Conservation (phyloP, 2,113 vertebrate genomes). For the Thunnus maccoyii region DNA sequence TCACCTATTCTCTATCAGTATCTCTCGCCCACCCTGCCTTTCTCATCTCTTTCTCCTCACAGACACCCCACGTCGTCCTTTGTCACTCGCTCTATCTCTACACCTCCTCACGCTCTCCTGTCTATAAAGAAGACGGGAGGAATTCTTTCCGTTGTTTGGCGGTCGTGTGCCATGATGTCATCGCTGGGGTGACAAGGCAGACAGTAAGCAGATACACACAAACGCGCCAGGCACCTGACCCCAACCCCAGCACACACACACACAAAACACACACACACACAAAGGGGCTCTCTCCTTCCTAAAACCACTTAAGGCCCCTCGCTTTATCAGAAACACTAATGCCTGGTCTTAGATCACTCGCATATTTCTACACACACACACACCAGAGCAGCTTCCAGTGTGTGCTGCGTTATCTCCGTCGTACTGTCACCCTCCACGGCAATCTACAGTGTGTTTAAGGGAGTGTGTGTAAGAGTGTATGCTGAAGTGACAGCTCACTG, state of each 20-base stretch:
- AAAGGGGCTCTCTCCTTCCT: constrained; percentile 54
- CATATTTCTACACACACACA: constrained; percentile 56
- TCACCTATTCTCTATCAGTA: constrained; percentile 16
- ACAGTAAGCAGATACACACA: constrained; percentile 76
- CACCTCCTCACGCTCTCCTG: constrained; percentile 29
- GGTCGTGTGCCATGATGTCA: constrained; percentile 80
- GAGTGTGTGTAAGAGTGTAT: constrained; percentile 16
- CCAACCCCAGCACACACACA: constrained; percentile 35
- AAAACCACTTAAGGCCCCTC: constrained; percentile 76
- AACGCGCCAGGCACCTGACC: constrained; percentile 77
- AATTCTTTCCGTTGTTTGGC: constrained; percentile 72
- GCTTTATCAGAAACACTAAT: constrained; percentile 75
- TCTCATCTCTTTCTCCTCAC: constrained; percentile 36
- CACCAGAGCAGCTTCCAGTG: constrained; percentile 45
- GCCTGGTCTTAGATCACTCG: constrained; percentile 70
- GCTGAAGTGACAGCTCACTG: constrained; percentile 23
- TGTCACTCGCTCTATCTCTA: constrained; percentile 44
- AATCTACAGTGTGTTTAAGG: constrained; percentile 37
- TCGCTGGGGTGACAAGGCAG: constrained; percentile 68
- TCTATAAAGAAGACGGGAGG: constrained; percentile 48
- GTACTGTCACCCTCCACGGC: constrained; percentile 37
- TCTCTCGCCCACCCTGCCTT: constrained; percentile 29
- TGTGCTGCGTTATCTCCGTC: constrained; percentile 65
- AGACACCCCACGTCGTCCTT: not conserved
- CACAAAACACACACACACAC: constrained; percentile 28